Base-by-base conservation (phyloP, 2,797 vertebrate genomes). In the Holocentrus rufus region DNA sequence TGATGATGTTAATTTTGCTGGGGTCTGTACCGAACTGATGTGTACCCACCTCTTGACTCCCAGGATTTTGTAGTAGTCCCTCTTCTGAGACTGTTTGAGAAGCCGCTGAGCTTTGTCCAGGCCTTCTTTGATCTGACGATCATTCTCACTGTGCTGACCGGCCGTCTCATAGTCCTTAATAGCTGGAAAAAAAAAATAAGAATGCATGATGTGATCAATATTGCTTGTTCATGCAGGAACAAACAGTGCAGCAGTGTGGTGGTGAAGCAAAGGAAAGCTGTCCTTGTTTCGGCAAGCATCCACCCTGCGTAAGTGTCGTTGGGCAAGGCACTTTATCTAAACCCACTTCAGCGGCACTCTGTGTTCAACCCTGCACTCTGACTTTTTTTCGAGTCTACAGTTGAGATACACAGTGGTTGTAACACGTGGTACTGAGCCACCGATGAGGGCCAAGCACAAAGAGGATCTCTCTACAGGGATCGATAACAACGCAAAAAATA, bases 61-160 rank as follows among this genome's bases (percentile, higher is more conserved):
- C 39, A 99, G 90, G 87, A 99, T 99, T 93, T 99, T 99, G 82
- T 99, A 99, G 85, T 99, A 99, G 91, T 99, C 98, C 82, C 94
- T 95, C 88, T 95, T 98, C 89, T 96, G 94, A 0, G 97, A 98
- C 87, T 99, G 98, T 85, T 98, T 99, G 84, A 98, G 85, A 62
- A 99, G 94, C 73, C 93, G 93, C 83, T 99, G 96, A 50, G 97
- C 97, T 94, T 90, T 95, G 75, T 99, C 98, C 56, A 98, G 92
- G 18, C 95, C 97, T 92, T 99, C 97, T 73, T 94, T 97, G 77
- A 99, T 94, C 91, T 96, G 94, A 52, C 94, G 96, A 85, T 98
- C 97, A 39, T 96, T 96, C 82, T 99, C 97, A 44, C 92, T 97
- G 77, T 95, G 93, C 83, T 97, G 93, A 63, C 93, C 94, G 7